Base-by-base conservation (phyloP, 2,888 invertebrate genomes). In the Xanthostigma xanthostigma region DNA sequence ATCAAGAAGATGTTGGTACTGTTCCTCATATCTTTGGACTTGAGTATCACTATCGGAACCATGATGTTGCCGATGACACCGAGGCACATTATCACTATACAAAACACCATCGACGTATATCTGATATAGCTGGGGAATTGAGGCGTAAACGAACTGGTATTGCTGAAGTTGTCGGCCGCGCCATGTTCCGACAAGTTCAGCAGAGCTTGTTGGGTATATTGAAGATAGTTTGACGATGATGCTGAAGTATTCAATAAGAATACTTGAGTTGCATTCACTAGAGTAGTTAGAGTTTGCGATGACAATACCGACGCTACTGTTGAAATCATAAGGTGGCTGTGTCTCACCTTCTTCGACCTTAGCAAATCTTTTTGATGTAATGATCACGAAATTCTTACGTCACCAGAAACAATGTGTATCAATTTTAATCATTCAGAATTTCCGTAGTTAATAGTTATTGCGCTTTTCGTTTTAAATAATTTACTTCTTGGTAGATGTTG, bases 1-100 rank as follows among this genome's bases (percentile, higher is more conserved):
- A 93, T 87, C 61, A 95, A 76, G 66, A 94, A 94, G 59, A 92
- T 90, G 66, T 94, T 94, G 52, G 94, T 94, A 48, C 93, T 91
- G 63, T 91, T 93, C 60, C 91, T 76, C 89, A 94, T 89, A 64
- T 94, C 92, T 64, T 90, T 89, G 45, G 90, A 90, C 65, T 86
- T 84, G 61, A 90, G 75, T 56, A 94, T 91, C 57, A 95, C 93
- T 60, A 92, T 79, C 36, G 92, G 91, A 62, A 93, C 94, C 81
- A 94, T 87, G 53, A 91, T 76, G 63, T 95, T 95, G 17, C 94
- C 94, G 55, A 91, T 79, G 53, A 92, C 86, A 37, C 94, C 94
- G 56, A 93, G 72, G 60, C 88, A 77, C 79, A 94, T 86, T 58
- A 94, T 88, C 55, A 84, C 73, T 60, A 87, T 82, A 67, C 92